These are phyloP conservation scores for Crambe crambe DNA, from an alignment of 37 sponge, comb jelly and placozoan species.

Conservation along the genomic window DNA sequence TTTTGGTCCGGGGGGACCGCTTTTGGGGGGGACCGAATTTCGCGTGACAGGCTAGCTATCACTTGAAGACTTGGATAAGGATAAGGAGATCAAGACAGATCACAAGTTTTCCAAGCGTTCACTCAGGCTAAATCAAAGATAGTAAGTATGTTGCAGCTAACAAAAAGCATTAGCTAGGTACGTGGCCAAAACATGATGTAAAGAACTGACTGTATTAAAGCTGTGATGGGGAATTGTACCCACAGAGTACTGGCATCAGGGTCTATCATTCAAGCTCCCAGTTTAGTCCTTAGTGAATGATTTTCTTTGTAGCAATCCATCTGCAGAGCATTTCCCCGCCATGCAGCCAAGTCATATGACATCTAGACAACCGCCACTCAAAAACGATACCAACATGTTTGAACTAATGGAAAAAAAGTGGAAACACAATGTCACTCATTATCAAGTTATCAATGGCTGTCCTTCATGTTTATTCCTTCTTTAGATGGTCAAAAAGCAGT, in stretches of 20 bases:
- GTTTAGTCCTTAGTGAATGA: too few species aligned
- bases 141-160: constrained; percentile 25
- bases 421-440: not conserved
- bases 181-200: too few species aligned
- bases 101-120: constrained; percentile 60
- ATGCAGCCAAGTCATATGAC: constrained; percentile 58
- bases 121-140: constrained; percentile 44
- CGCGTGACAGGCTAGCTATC: too few species aligned
- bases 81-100: constrained; percentile 74
- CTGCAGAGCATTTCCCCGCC: constrained; percentile 46
- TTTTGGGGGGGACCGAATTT: too few species aligned
- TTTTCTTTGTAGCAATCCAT: constrained; percentile 48
- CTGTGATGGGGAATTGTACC: not conserved
- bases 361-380: constrained; percentile 55
- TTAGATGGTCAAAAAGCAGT: constrained; percentile 38
- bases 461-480: not conserved
- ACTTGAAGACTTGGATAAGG: constrained; percentile 86
- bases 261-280: too few species aligned
- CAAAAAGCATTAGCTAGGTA: not conserved
- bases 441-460: not conserved
- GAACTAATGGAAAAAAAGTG: constrained; percentile 30
- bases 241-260: too few species aligned
- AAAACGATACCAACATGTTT: constrained; percentile 51
- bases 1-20: too few species aligned
- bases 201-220: too few species aligned